Evolutionary conservation across 2,888 invertebrate species (phyloP), one percentile per base, ranked within the genome.

Genomic region (Leptinotarsa rubiginosa): DNA sequence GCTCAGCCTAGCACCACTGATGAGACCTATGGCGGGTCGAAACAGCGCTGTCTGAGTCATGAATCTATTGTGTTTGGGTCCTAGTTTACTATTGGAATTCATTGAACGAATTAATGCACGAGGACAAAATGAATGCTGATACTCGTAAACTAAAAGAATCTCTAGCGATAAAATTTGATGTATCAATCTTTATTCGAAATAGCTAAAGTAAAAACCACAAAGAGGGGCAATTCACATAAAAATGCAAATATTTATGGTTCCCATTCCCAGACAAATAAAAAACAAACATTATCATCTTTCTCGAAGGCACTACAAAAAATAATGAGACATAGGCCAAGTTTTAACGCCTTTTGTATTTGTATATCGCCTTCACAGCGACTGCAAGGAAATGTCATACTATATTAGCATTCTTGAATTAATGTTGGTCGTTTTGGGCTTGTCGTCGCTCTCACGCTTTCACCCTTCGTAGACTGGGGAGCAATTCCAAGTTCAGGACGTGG

Each of bases 221-320:
- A 84, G 83, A 84, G 81, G 52, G 83, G 83, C 82, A 84, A 86
- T 82, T 85, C 84, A 77, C 84, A 85, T 86, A 86, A 86, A 86
- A 85, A 86, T 86, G 86, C 85, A 85, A 86, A 86, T 86, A 81
- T 81, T 81, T 75, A 73, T 79, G 80, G 79, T 79, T 81, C 81
- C 78, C 79, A 77, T 80, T 80, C 79, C 72, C 82, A 80, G 76
- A 80, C 78, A 77, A 82, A 84, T 83, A 84, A 86, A 82, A 85
- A 85, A 83, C 84, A 84, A 85, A 84, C 84, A 85, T 86, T 85
- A 85, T 84, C 83, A 83, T 84, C 80, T 82, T 84, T 84, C 84
- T 84, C 83, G 80, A 83, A 84, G 83, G 84, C 84, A 81, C 82
- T 79, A 83, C 84, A 84, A 85, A 85, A 85, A 85, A 85, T 85